Evolutionary conservation across 2,888 invertebrate species (phyloP).

Genomic region (Epinotia bilunana): DNA sequence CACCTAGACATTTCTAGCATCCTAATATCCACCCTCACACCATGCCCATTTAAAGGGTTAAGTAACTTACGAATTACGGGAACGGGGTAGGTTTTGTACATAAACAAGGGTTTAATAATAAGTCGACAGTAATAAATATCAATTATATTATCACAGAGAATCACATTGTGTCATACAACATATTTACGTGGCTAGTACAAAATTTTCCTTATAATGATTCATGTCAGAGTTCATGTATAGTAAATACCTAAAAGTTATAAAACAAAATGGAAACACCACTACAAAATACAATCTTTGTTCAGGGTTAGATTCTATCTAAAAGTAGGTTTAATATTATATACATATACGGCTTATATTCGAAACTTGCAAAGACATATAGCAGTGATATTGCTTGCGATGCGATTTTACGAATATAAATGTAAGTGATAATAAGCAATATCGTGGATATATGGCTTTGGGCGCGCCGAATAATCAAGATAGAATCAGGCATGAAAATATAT

Average conservation of each 20-base stretch:
- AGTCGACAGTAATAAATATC: conserved; percentile 73
- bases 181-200: conserved; percentile 83
- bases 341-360: conserved; percentile 28
- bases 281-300: conserved; percentile 68
- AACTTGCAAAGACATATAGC: neutral
- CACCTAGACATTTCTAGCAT: too few species aligned
- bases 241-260: conserved; percentile 62
- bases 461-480: conserved; percentile 8
- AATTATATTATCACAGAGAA: conserved; percentile 85
- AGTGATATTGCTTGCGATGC: neutral
- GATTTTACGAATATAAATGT: neutral
- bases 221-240: conserved; percentile 55
- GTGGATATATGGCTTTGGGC: conserved; percentile 2
- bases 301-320: conserved; percentile 48
- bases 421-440: neutral
- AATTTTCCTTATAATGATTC: conserved; percentile 75
- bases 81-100: too few species aligned
- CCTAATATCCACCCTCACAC: too few species aligned
- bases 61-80: too few species aligned
- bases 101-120: conserved; percentile 60
- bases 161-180: conserved; percentile 84
- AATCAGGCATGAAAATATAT: conserved; percentile 31
- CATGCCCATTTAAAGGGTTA: too few species aligned
- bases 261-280: conserved; percentile 66
- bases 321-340: conserved; percentile 44